Evolutionary conservation across 2,113 vertebrate genomes (phyloP), one percentile per base, ranked within the genome.

Genomic region (Poecile atricapillus): DNA sequence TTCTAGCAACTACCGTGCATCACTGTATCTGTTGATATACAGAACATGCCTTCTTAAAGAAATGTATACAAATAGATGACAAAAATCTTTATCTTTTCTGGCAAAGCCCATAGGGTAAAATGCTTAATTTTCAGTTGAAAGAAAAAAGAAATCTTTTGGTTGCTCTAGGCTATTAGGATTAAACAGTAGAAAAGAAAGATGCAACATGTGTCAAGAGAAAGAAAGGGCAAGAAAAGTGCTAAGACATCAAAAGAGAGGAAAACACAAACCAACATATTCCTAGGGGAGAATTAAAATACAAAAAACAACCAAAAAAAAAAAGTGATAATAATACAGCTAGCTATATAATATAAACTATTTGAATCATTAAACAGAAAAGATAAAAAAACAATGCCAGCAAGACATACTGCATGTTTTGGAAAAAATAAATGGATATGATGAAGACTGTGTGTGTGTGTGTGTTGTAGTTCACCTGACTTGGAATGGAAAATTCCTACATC

Each of bases 1-100:
- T 94, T 79, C 71, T 92, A 89, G 83, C 86, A 89, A 81, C 89
- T 92, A 75, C 39, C 0, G 0, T 64, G 55, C 41, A 22, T 59
- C 81, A 78, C 64, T 75, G 20, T 92, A 90, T 86, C 78, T 71
- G 33, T 84, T 94, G 89, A 86, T 60, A 83, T 37, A 93, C 64
- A 83, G 64, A 89, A 89, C 9, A 81, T 58, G 7, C 33, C 77
- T 92, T 90, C 76, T 83, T 89, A 83, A 75, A 92, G 15, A 39
- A 89, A 56, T 63, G n/a, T 75, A 68, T 60, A 93, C 59, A 94
- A 88, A 80, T 63, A 56, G 43, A 76, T 80, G 50, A 83, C 39
- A 89, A 87, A 92, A 30, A 78, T 75, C 60, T 83, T 86, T 52
- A 67, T 89, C 14, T 87, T 88, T 83, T 53, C 41, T 81, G 52